Base-by-base conservation (phyloP, 2,888 invertebrate genomes). In the Erynnis tages region DNA sequence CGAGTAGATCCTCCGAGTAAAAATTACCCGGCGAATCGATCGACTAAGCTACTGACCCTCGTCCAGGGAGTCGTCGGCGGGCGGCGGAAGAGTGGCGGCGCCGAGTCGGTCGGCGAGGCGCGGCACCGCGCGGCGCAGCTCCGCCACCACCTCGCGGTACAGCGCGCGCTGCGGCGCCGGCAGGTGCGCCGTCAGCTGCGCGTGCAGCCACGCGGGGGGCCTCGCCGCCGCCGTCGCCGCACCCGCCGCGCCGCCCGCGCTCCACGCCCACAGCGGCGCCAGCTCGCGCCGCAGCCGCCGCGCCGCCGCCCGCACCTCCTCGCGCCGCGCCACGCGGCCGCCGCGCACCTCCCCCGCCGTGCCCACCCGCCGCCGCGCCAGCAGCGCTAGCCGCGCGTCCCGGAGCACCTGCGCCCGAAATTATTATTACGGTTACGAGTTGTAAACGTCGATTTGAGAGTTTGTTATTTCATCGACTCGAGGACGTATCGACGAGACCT, bases 161-260 rank as follows among this genome's bases (percentile, higher is more conserved):
- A 50, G 54, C 34, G 53, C 63, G 49, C 59, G 54, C 35, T 43
- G 71, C 66, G 66, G 62, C 40, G 62, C 59, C 43, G 72, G 70
- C 52, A 54, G 45, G 57, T 74, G 65, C 53, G 67, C 71, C 63
- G 67, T 70, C 62, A 80, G 67, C 77, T 78, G 74, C 65, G 70
- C 73, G 63, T 79, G 69, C 76, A 79, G 74, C 44, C 69, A 68
- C n/a, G 68, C 61, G 11, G 59, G 57, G 40, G 61, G 55, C 23
- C 53, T 55, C 55, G 16, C 29, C 37, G 25, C 75, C 65, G 61
- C 61, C 68, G 57, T n/a, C n/a, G 56, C 46, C 54, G 59, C n/a
- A 61, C 63, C 65, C 65, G 67, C 54, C 57, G 59, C 62, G 70
- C 63, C 23, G 76, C 73, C 53, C 75, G 67, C 58, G 69, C 70